A percentile compares a stretch with the other conserved stretches of the same genome.
Conservation (phyloP, 2,888 invertebrate genomes). For the Electrophaes corylata region DNA sequence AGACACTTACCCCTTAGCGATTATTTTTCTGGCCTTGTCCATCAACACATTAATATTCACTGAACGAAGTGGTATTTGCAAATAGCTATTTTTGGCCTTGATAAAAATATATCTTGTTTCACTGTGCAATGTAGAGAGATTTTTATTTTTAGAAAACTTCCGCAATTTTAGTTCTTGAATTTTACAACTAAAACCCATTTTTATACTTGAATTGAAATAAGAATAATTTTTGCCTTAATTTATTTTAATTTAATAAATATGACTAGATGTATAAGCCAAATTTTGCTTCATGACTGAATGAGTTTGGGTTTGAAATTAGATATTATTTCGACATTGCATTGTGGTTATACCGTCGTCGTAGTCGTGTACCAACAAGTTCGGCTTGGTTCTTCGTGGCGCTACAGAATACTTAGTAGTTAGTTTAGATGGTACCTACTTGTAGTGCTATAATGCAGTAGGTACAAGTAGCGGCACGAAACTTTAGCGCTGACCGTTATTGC, state of each 20-base stretch:
- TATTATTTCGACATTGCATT: neutral
- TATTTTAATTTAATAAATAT: neutral
- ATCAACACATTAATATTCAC: constrained; percentile 15
- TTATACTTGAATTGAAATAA: neutral
- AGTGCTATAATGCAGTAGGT: constrained; percentile 8
- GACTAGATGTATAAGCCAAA: neutral
- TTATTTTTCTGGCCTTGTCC: constrained; percentile 21
- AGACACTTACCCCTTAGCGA: constrained; percentile 10
- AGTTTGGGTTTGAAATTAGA: neutral
- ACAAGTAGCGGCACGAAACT: constrained; percentile 12
- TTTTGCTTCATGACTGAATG: neutral
- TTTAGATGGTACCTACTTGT: neutral
- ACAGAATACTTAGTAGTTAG: constrained; percentile 17
- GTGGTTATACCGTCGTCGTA: constrained; percentile 8
- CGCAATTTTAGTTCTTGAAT: constrained; percentile 27
- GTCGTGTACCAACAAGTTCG: constrained; percentile 61
- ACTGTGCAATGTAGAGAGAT: constrained; percentile 6
- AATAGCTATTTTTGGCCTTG: constrained; percentile 4
- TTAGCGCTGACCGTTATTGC: too few relatives aligned
- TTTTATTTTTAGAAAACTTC: constrained; percentile 16
- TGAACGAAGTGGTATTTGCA: constrained; percentile 6
- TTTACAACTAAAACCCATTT: constrained; percentile 40
- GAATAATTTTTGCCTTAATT: neutral
- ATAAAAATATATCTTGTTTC: constrained; percentile 8
- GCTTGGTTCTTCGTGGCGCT: constrained; percentile 5